Percentiles rank a stretch among this genome's conserved stretches.
These are phyloP conservation scores for Sebastes goodei DNA, from an alignment of 2,797 vertebrate species.

Conservation along the genomic window DNA sequence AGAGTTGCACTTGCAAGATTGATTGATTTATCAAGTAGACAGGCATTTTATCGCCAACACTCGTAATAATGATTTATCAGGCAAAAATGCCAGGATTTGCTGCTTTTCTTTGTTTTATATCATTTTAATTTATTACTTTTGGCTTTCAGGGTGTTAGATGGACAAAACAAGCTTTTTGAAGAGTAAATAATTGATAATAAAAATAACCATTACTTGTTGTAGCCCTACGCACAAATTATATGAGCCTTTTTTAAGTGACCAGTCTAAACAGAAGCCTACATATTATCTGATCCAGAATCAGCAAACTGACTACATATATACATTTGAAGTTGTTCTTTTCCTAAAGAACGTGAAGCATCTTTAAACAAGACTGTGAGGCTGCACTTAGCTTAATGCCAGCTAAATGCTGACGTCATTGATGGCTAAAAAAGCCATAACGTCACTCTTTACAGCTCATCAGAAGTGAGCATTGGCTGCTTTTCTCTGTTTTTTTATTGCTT, in stretches of 20 bases:
- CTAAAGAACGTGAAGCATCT: too few species aligned
- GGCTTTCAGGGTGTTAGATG: neutral
- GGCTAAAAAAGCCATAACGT: too few species aligned
- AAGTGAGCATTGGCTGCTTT: too few species aligned
- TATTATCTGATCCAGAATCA: neutral
- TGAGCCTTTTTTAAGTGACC: too few species aligned
- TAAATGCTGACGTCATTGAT: too few species aligned
- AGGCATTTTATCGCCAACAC: neutral
- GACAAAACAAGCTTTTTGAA: neutral
- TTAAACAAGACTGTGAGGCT: too few species aligned
- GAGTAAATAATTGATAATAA: neutral
- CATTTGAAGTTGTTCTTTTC: too few species aligned
- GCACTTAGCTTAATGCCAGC: too few species aligned
- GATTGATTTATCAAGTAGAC: neutral
- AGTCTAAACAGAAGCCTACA: neutral
- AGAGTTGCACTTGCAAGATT: neutral
- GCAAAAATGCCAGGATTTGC: neutral
- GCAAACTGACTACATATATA: rapidly evolving
- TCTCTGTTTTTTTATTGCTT: too few species aligned
- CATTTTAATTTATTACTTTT: neutral
- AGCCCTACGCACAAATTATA: neutral
- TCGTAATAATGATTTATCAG: neutral
- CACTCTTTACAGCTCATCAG: too few species aligned
- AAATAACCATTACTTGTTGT: neutral
- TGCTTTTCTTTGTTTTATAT: neutral